Evolutionary conservation across 2,888 invertebrate species (phyloP), one percentile per base, ranked within the genome.

Genomic region (Hanleya hanleyi): DNA sequence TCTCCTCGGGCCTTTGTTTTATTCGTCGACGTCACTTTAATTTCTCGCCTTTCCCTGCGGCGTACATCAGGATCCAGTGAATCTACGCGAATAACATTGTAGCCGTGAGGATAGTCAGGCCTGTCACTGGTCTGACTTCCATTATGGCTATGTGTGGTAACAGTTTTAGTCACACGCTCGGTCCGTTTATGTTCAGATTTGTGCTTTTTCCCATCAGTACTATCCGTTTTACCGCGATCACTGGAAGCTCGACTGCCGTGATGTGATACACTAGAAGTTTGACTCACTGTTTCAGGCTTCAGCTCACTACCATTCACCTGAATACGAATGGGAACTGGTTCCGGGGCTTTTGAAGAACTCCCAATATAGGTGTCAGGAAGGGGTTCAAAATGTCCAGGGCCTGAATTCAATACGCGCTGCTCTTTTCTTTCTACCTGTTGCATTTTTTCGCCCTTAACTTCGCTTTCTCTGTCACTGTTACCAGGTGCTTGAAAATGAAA

Each of bases 321-420:
- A 47, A 47, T 47, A 47, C n/a, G 47, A 26, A 57, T 29, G 3
- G 22, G 15, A 26, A 32, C 15, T 3, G 29, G 57, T 22, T 18
- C 18, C 29, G 22, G 18, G 29, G 57, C 22, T 26, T 57, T 57
- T 47, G 22, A n/a, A 4, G 47, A 47, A 15, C 26, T 64, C 3
- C 64, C 64, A 35, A 64, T 64, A 64, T 64, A 64, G 22, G 64
- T 37, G 37, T 64, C 64, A 3, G 64, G 38, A n/a, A 64, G 36
- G 36, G 18, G 33, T 35, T 64, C 64, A 9, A 64, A 12, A 2
- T 64, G 35, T 9, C 15, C 64, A 18, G 15, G 15, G 12, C 22
- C 64, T 18, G n/a, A 3, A 18, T 37, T 32, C 4, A 37, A 18
- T 22, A 12, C 15, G 15, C 22, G 1, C 4, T 26, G 32, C 35